Base-by-base conservation (phyloP, 2,888 invertebrate species). In the Resseliella maxima region DNA sequence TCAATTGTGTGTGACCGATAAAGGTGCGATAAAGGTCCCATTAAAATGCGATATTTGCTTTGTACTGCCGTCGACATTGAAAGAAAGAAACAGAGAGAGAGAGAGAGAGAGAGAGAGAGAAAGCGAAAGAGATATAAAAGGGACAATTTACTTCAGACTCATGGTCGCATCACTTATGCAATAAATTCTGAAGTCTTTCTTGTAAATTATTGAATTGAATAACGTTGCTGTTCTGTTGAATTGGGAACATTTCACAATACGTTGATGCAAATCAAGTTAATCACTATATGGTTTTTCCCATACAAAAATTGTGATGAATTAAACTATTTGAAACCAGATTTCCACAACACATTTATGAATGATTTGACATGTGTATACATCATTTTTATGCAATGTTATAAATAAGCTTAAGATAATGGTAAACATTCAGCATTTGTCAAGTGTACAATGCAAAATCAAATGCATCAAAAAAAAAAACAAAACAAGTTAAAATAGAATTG, bases 391-490 rank as follows among this genome's bases (percentile, higher is more conserved):
- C 24, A 3, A 59, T n/a, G 2, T 59, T 59, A 59, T 59, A 24
- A 59, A 59, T 50, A 50, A 50, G 46, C n/a, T 24, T 24, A 24
- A 24, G 59, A 59, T 59, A 59, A 59, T 59, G 10, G 24, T 24
- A 59, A 8, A 59, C 59, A 59, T 59, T 59, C 59, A 59, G 59
- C 59, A 59, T 59, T 59, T 59, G 59, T 59, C 59, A 59, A 59
- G 59, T 59, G 59, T 59, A 59, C 59, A 59, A 59, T 24, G 24
- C 24, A 15, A 59, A 59, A 59, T 59, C 59, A 59, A 59, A 59
- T 59, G 59, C 59, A 59, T 8, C 59, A 2, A 50, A 50, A 50
- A 50, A 50, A 18, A 18, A 50, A 18, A 15, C 8, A 8, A 18
- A 50, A 18, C 18, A 41, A 8, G 46, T 50, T 18, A 18, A 18